Percentiles rank a stretch among this genome's conserved stretches.
phyloP scores from a whole-genome alignment of 1,140 invertebrate genomes.

The Leptopilina clavipes region DNA sequence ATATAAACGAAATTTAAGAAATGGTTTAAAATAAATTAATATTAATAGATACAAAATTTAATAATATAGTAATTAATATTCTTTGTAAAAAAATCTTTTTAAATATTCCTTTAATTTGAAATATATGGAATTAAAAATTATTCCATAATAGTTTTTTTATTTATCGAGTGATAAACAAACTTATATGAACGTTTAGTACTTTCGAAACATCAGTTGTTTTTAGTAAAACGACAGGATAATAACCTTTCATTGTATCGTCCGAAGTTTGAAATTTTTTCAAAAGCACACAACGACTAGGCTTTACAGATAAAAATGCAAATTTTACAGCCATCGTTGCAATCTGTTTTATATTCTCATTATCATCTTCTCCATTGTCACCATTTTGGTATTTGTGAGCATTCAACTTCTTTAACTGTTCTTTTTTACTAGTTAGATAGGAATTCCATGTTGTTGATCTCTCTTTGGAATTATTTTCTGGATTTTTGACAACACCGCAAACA shows the following conservation, averaged over 20 bases:
- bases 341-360: slow-evolving; percentile 64
- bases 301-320: slow-evolving; percentile 81
- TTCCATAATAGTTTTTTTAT: too few relatives aligned
- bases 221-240: slow-evolving; percentile 20
- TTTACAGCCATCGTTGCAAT: slow-evolving; percentile 78
- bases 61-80: too few relatives aligned
- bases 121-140: too few relatives aligned
- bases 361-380: slow-evolving; percentile 44
- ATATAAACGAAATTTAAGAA: neutral
- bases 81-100: too few relatives aligned
- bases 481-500: slow-evolving; percentile 75
- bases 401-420: slow-evolving; percentile 58
- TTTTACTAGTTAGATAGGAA: slow-evolving; percentile 64
- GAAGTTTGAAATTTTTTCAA: slow-evolving; percentile 65
- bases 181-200: too few relatives aligned
- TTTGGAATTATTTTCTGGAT: slow-evolving; percentile 70
- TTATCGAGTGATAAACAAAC: too few relatives aligned
- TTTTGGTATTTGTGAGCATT: slow-evolving; percentile 72
- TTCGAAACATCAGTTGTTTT: neutral
- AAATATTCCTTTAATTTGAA: neutral
- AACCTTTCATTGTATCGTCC: slow-evolving; percentile 38
- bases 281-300: slow-evolving; percentile 74
- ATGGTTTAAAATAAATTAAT: too few relatives aligned
- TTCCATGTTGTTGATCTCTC: slow-evolving; percentile 68
- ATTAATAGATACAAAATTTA: too few relatives aligned